Conservation (phyloP, 1,140 invertebrate genomes). For the Pseudomyrmex gracilis region DNA sequence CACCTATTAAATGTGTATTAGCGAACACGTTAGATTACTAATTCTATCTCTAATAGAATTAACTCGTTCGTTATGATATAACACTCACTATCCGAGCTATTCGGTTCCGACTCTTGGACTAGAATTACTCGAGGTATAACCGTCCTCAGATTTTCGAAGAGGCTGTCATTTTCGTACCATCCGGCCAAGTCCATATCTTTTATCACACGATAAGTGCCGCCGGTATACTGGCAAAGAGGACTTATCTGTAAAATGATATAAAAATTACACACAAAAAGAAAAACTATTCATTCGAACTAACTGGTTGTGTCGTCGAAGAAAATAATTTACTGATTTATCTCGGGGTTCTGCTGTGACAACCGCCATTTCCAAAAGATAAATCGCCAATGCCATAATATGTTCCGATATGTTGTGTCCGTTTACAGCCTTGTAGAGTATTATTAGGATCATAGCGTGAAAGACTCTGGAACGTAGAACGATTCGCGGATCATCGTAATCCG, state of each 20-base stretch:
- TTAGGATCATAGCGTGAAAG: constrained; percentile 94
- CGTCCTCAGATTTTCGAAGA: constrained; percentile 93
- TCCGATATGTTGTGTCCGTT: constrained; percentile 92
- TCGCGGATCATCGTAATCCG: constrained; percentile 90
- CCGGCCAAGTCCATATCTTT: constrained; percentile 89
- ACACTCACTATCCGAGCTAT: constrained; percentile 86
- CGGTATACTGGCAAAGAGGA: constrained; percentile 82
- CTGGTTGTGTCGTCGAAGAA: not conserved
- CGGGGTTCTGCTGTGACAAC: constrained; percentile 88
- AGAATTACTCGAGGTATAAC: constrained; percentile 89
- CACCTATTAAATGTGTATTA: constrained; percentile 69
- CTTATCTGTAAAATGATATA: constrained; percentile 77
- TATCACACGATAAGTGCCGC: constrained; percentile 77
- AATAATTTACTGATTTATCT: constrained; percentile 80
- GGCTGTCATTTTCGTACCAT: constrained; percentile 92
- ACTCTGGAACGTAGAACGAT: constrained; percentile 90
- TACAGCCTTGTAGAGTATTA: constrained; percentile 93
- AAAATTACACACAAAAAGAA: constrained; percentile 29
- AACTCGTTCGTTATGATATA: not conserved
- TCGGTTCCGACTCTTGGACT: constrained; percentile 86
- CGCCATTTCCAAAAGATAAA: constrained; percentile 95
- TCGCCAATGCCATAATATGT: constrained; percentile 93
- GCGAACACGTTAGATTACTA: not conserved
- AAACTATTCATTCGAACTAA: not conserved
- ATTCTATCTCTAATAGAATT: not conserved